Evolutionary conservation across 2,797 vertebrate species (phyloP).

Genomic region (Hippopotamyrus pictus): DNA sequence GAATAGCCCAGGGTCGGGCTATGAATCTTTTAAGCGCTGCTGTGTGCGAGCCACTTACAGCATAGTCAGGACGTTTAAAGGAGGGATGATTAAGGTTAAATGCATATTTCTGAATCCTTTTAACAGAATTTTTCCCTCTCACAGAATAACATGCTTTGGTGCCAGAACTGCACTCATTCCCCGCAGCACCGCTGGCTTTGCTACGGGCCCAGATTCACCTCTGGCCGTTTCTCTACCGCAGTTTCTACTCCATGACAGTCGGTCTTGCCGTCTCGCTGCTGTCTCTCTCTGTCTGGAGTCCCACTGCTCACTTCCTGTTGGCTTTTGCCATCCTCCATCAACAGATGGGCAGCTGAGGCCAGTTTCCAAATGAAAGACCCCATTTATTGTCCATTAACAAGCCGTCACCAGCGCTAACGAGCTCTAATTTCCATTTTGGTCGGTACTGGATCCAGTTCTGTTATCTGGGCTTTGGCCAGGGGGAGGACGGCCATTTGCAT

Average conservation of each 20-base stretch:
- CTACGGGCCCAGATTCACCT: no score
- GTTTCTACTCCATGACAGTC: not conserved
- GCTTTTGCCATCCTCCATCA: conserved; percentile 33
- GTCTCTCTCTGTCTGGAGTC: conserved; percentile 20
- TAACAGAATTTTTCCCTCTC: not conserved
- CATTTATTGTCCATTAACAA: conserved; percentile 64
- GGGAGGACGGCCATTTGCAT: conserved; percentile 35
- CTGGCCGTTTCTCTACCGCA: not conserved
- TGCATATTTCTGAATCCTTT: not conserved
- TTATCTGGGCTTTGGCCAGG: conserved; percentile 30
- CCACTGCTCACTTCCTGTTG: not conserved
- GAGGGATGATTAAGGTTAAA: not conserved
- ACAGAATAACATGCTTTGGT: conserved; percentile 18
- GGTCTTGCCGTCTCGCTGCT: not conserved
- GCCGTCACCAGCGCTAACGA: conserved; percentile 61
- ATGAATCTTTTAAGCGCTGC: not conserved
- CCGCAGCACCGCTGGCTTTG: not conserved
- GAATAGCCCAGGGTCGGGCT: not conserved
- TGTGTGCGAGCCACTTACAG: not conserved
- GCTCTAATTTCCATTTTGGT: conserved; percentile 49
- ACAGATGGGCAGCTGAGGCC: conserved; percentile 44
- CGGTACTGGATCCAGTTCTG: conserved; percentile 43
- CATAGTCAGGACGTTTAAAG: not conserved
- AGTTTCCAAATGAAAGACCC: conserved; percentile 42
- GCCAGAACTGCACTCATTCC: not conserved